Evolutionary conservation across 2,888 invertebrate genomes (phyloP).

Genomic region (Lepetodrilus schrolli): DNA sequence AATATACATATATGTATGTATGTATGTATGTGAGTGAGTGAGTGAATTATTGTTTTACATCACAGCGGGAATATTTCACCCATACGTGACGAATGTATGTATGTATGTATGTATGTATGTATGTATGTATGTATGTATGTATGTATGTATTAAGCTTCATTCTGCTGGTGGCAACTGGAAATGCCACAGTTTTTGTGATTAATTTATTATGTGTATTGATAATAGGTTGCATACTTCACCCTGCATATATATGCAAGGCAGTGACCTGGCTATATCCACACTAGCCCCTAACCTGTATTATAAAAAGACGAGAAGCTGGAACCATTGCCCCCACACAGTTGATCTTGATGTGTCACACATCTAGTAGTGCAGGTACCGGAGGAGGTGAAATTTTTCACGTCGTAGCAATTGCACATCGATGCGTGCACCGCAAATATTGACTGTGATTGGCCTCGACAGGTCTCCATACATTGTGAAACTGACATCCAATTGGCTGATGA

Average conservation of each 20-base stretch:
- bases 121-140: too few species aligned
- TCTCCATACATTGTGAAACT: conserved; percentile 14
- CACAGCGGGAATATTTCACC: too few species aligned
- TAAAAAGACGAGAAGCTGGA: background rate
- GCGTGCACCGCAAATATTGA: background rate
- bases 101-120: too few species aligned
- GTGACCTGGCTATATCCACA: too few species aligned
- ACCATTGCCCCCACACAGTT: background rate
- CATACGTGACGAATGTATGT: too few species aligned
- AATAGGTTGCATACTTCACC: background rate
- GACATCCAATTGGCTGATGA: background rate
- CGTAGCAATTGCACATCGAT: background rate
- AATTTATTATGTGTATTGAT: too few species aligned
- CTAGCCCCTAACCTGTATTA: background rate
- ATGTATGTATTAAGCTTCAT: background rate
- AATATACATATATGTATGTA: too few species aligned
- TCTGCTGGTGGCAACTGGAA: background rate
- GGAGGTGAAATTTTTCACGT: background rate
- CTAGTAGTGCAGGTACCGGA: background rate
- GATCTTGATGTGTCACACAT: background rate
- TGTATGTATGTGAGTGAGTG: too few species aligned
- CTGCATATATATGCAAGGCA: background rate
- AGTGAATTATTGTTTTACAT: too few species aligned
- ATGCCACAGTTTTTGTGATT: background rate
- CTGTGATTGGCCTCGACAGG: background rate